A percentile compares a stretch with the other conserved stretches of the same genome.
These are phyloP conservation scores for Zaprionus vittiger DNA, from an alignment of 1,140 invertebrate genomes.

Conservation along the genomic window DNA sequence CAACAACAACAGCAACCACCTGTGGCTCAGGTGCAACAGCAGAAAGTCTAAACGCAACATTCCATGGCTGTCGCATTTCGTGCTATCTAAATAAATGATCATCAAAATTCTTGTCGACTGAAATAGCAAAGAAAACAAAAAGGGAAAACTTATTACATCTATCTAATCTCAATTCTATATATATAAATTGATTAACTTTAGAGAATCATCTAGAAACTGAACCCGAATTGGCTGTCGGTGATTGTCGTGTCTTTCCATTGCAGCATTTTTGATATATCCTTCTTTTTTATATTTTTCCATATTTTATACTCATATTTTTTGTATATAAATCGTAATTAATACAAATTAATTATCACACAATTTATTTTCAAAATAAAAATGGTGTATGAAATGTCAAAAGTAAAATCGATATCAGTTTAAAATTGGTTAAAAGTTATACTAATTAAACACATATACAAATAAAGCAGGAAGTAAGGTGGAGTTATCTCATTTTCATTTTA, in stretches of 20 bases:
- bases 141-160: neutral
- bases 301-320: conserved; percentile 27
- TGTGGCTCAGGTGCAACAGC: conserved; percentile 43
- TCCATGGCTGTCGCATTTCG: conserved; percentile 49
- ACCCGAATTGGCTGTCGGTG: conserved; percentile 24
- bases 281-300: conserved; percentile 22
- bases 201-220: neutral
- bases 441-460: neutral
- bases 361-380: conserved; percentile 4
- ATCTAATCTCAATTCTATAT: conserved; percentile 23
- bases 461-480: neutral
- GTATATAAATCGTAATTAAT: conserved; percentile 34
- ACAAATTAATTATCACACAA: neutral
- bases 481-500: too few relatives aligned
- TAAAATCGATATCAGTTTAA: too few relatives aligned
- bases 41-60: conserved; percentile 55
- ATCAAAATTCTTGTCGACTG: conserved; percentile 52
- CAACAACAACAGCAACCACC: conserved; percentile 39
- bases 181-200: conserved; percentile 7
- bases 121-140: conserved; percentile 38
- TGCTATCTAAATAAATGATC: conserved; percentile 18
- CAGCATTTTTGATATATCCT: conserved; percentile 19
- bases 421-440: neutral
- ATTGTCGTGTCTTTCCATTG: conserved; percentile 19
- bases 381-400: neutral